These are phyloP conservation scores for Benitochromis conjunctus DNA, from an alignment of 2,113 vertebrate genomes.

Conservation along the genomic window DNA sequence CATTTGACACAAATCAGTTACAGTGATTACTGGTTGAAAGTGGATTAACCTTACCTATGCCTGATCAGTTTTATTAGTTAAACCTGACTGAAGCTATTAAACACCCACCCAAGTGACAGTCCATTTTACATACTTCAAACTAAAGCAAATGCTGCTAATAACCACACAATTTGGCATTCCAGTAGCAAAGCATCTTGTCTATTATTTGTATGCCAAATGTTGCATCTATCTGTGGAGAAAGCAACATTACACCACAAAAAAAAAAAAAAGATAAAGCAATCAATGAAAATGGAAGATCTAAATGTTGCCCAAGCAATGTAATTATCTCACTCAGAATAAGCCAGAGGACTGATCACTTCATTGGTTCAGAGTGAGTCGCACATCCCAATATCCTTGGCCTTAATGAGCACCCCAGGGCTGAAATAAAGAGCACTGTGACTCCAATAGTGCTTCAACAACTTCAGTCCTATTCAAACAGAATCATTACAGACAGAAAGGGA, in stretches of 20 bases:
- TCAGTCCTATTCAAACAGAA: conserved; percentile 37
- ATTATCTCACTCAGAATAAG: conserved; percentile 34
- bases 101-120: background rate
- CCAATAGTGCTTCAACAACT: conserved; percentile 21
- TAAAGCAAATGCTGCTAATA: background rate
- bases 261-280: background rate
- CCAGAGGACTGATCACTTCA: conserved; percentile 43
- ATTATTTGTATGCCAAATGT: background rate
- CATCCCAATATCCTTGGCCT: conserved; percentile 29
- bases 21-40: background rate
- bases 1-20: background rate
- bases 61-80: background rate
- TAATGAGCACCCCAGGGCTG: conserved; percentile 54
- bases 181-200: background rate
- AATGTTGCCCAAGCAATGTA: conserved; percentile 30
- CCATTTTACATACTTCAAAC: background rate
- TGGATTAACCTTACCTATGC: background rate
- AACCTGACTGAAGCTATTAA: background rate
- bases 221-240: background rate
- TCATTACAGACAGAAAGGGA: conserved; percentile 34
- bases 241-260: background rate
- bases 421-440: conserved; percentile 35
- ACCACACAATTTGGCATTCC: background rate
- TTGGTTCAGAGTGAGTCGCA: conserved; percentile 26
- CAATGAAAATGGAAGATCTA: conserved; percentile 7